Base-by-base conservation (phyloP, 2,797 vertebrate species). In the Mallotus villosus region DNA sequence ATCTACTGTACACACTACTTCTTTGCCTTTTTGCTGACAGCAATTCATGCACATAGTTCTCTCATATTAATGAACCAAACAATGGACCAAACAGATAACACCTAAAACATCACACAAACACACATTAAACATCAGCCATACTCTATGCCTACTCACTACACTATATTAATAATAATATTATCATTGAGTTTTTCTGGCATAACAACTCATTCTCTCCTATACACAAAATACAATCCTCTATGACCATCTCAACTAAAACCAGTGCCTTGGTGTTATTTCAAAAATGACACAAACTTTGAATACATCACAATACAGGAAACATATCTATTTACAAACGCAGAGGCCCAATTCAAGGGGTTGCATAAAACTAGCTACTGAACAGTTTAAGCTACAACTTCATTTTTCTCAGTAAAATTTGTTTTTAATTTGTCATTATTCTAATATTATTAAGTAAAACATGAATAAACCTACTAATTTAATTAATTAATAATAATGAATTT, bases 171-270 rank as follows among this genome's bases (percentile, higher is more conserved):
- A 34, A 37, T 37, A 29, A 67, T 14, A 53, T 11, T 2, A 24
- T 51, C 65, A 46, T 67, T 12, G 46, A 53, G 25, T 29, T 55
- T 46, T 25, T 67, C 17, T 29, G 65, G 49, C 24, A 53, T 67
- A 67, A 14, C 46, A 4, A 67, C 51, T 46, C 65, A 49, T 27
- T 29, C 41, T 53, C 14, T 53, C 25, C 27, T 29, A 27, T 29
- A 25, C 65, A 67, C 65, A 67, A 67, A 53, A 67, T 67, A 67
- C 41, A 67, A 67, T 67, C 24, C 41, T 65, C 63, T 49, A 49
- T 21, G 41, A 67, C 65, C 24, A 53, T 46, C 46, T 53, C 65
- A 25, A 29, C 49, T 11, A 8, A 53, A 67, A 24, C 46, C 25
- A 53, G 65, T 66, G 64, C 9, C 49, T 67, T 29, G 46, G 19